Evolutionary conservation across 2,797 vertebrate species (phyloP).

Genomic region (Phrynocephalus guinanensis): DNA sequence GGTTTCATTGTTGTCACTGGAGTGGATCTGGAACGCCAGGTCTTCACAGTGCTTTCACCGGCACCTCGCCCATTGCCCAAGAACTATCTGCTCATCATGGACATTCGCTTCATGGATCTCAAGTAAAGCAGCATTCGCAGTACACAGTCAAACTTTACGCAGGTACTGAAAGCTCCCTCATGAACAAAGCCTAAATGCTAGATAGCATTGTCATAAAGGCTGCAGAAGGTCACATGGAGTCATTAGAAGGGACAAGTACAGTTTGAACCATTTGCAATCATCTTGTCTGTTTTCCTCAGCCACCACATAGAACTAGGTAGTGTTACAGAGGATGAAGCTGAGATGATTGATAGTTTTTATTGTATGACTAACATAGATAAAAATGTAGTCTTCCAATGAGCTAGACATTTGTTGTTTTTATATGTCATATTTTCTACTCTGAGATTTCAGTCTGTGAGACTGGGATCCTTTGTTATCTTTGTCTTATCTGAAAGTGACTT

Average conservation of each 20-base stretch:
- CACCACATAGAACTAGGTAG: not conserved
- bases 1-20: slow-evolving; percentile 96
- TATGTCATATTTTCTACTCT: not conserved
- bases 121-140: slow-evolving; percentile 77
- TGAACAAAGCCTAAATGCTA: not conserved
- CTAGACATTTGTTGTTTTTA: not conserved
- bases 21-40: slow-evolving; percentile 92
- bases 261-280: slow-evolving; percentile 5
- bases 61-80: slow-evolving; percentile 93
- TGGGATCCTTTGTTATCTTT: not conserved
- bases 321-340: not conserved
- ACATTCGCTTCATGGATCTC: slow-evolving; percentile 97
- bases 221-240: not conserved
- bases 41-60: slow-evolving; percentile 94
- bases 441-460: slow-evolving; percentile 1
- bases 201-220: not conserved
- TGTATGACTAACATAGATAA: not conserved
- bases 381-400: not conserved
- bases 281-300: not conserved
- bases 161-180: not conserved
- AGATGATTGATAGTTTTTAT: not conserved
- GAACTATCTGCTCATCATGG: slow-evolving; percentile 97
- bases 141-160: not conserved
- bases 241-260: not conserved
- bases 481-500: not conserved